These are phyloP conservation scores for Dryobates pubescens DNA, from an alignment of 2,797 vertebrate species.

Conservation along the genomic window DNA sequence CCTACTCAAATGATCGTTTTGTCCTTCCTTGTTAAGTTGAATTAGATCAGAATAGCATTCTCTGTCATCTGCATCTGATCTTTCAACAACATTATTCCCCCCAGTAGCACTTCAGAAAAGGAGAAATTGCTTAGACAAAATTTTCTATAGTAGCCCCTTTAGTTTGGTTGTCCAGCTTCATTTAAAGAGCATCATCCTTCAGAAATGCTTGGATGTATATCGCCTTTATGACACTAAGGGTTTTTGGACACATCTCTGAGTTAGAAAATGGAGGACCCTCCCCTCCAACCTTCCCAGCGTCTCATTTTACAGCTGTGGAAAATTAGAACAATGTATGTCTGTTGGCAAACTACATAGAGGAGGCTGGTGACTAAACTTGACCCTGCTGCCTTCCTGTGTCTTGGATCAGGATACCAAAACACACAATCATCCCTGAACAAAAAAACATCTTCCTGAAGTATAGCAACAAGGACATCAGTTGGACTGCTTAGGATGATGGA, in stretches of 20 bases:
- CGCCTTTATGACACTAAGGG: not conserved
- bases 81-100: not conserved
- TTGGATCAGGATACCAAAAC: not conserved
- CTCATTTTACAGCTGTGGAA: not conserved
- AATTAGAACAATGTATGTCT: not conserved
- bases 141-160: not conserved
- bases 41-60: not conserved
- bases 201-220: not conserved
- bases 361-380: not conserved
- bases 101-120: not conserved
- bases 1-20: not conserved
- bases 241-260: not conserved
- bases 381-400: not conserved
- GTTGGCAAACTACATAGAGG: not conserved
- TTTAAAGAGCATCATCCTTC: not conserved
- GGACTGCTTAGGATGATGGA: not conserved
- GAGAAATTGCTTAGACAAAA: not conserved
- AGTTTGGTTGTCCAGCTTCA: not conserved
- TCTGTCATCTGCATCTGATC: not conserved
- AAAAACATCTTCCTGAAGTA: rapidly evolving
- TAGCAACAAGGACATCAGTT: not conserved
- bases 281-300: not conserved
- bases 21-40: not conserved
- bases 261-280: not conserved
- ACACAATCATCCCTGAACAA: not conserved